Base-by-base conservation (phyloP, 2,797 vertebrate genomes). In the Phrynocephalus guinanensis region DNA sequence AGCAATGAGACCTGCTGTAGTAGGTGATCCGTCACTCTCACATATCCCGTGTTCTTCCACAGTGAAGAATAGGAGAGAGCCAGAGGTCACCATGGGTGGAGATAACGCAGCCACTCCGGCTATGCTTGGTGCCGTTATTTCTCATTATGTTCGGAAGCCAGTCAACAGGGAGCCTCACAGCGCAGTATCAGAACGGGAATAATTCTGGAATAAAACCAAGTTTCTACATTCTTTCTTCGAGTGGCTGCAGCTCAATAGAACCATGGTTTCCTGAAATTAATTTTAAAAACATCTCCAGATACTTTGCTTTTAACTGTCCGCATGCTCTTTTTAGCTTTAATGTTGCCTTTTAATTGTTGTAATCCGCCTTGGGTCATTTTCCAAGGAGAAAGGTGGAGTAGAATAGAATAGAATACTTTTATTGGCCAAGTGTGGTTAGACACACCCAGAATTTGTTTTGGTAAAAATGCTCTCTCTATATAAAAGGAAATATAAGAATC, bases 21-120 rank as follows among this genome's bases (percentile, higher is more conserved):
- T 44, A 67, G 87, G 72, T 82, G 88, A 82, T 75, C 44, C 75
- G 82, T 91, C 92, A 85, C 33, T 38, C 88, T 18, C 33, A 78
- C 50, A 66, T 87, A 20, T 85, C 1, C 10, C 33, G 67, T 50
- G 50, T 5, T 71, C 16, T 79, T 90, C 56, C 38, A 56, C 24
- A 33, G n/a, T 68, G 5, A 67, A 33, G 38, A 78, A 66, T 26
- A 24, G 71, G 7, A 76, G 13, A 8, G 70, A 60, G 28, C 38
- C 38, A 85, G 73, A 85, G 73, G 60, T 77, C 73, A 50, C 20
- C 6, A 3, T 8, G 24, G 38, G 18, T 26, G n/a, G 52, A 73
- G 7, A 52, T 3, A 26, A 44, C 6, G 10, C 63, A 68, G 28
- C 24, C 38, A 48, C 24, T 77, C 81, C 33, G 60, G 20, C 38